Conservation (phyloP, 1,140 invertebrate genomes). For the Drosophila neocordata region DNA sequence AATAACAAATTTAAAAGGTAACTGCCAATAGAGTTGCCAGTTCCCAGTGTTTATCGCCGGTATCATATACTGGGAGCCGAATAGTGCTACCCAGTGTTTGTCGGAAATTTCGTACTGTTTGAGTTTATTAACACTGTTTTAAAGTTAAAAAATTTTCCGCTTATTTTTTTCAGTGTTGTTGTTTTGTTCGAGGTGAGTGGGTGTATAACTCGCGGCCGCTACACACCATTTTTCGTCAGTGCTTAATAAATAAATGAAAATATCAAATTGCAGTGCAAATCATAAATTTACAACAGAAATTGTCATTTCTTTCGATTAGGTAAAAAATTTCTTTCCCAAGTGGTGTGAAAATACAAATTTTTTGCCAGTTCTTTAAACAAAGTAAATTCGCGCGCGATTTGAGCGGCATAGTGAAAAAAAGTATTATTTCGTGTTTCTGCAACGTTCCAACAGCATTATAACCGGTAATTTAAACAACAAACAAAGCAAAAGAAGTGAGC, state of each 20-base stretch:
- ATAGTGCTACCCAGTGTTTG: no score
- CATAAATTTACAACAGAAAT: background rate
- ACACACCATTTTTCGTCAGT: background rate
- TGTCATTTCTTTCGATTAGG: no score
- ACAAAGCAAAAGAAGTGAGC: background rate
- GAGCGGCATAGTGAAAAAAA: background rate
- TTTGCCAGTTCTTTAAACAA: background rate
- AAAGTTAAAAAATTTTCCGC: no score
- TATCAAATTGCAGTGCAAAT: background rate
- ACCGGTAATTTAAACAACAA: conserved; percentile 33
- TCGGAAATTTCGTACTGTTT: no score
- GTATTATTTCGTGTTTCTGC: background rate
- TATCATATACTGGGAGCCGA: no score
- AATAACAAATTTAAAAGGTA: background rate
- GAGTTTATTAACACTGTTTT: no score
- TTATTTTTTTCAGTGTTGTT: background rate
- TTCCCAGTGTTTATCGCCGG: no score
- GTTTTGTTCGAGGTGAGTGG: background rate
- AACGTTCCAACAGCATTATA: background rate
- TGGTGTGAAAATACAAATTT: background rate
- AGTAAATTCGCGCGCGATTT: conserved; percentile 7
- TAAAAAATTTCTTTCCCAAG: no score
- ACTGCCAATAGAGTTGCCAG: background rate
- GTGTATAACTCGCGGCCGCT: no score
- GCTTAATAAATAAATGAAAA: background rate